A percentile compares a stretch with the other conserved stretches of the same genome.
Evolutionary conservation across 2,888 invertebrate species (phyloP).

Genomic region (Mamestra brassicae): DNA sequence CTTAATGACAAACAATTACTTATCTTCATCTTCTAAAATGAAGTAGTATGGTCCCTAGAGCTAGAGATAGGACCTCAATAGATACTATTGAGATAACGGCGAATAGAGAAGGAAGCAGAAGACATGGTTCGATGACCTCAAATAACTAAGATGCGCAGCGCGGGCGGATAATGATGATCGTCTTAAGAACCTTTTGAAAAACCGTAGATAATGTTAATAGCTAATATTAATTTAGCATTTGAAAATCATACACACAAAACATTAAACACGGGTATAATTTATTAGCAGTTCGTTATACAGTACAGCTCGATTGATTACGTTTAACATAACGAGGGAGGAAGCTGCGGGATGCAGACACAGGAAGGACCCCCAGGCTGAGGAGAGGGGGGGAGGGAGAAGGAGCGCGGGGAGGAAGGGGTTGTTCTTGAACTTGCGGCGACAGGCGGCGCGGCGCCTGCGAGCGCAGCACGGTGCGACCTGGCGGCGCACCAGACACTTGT

Average conservation of each 20-base stretch:
- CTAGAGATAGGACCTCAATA: not conserved
- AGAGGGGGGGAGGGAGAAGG: not conserved
- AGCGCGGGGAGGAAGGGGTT: constrained; percentile 45
- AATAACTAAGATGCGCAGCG: not conserved
- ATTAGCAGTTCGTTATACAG: constrained; percentile 6
- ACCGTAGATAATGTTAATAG: not conserved
- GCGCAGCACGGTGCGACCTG: constrained; percentile 11
- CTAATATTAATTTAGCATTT: not conserved
- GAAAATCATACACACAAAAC: not conserved
- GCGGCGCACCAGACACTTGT: constrained; percentile 33
- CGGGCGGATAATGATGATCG: not conserved
- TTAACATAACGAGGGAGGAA: constrained; percentile 31
- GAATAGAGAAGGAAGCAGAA: not conserved
- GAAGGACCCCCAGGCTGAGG: constrained; percentile 21
- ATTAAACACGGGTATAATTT: constrained; percentile 4
- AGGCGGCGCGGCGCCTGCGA: constrained; percentile 63
- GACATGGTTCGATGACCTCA: not conserved
- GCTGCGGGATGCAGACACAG: constrained; percentile 56
- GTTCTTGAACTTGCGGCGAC: constrained; percentile 76
- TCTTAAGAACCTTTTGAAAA: too few relatives aligned
- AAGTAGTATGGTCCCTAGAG: not conserved
- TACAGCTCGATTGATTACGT: constrained; percentile 34
- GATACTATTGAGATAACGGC: not conserved
- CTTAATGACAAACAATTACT: not conserved
- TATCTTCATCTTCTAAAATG: not conserved